Conservation (phyloP, 37 sponge, comb jelly and placozoan genomes). For the Halichondria panicea region DNA sequence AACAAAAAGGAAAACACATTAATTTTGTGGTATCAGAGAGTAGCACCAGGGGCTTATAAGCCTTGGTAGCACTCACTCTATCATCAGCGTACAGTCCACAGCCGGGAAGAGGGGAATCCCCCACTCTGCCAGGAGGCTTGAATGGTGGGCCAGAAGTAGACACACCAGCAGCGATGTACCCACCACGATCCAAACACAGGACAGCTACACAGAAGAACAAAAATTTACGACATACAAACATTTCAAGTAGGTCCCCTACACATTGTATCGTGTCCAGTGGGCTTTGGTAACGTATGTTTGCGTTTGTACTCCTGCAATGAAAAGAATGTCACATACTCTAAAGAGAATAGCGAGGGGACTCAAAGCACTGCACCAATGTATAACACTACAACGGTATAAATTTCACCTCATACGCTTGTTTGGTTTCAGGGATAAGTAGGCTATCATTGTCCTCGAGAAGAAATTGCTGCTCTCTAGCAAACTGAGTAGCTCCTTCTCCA, state of each 20-base stretch:
- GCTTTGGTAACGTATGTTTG: not conserved
- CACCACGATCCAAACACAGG: slow-evolving; percentile 54
- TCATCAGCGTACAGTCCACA: slow-evolving; percentile 84
- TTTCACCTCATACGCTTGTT: slow-evolving; percentile 28
- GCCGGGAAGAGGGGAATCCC: slow-evolving; percentile 84
- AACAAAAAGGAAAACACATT: not conserved
- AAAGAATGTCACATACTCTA: no score
- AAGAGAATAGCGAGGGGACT: no score
- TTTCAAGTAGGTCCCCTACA: no score
- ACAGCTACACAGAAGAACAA: no score
- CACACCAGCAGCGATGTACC: slow-evolving; percentile 58
- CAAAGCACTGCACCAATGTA: no score
- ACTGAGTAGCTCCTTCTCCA: slow-evolving; percentile 67
- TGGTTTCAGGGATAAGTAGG: slow-evolving; percentile 44
- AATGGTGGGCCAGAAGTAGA: slow-evolving; percentile 80
- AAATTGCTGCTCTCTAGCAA: slow-evolving; percentile 66
- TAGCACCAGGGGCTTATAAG: not conserved
- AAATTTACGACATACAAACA: no score
- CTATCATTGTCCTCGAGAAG: slow-evolving; percentile 42
- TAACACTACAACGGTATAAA: no score
- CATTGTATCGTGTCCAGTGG: slow-evolving; percentile 60
- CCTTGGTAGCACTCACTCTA: slow-evolving; percentile 7
- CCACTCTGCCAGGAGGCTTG: slow-evolving; percentile 74
- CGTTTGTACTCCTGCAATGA: slow-evolving; percentile 26
- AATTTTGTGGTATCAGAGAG: not conserved